phyloP scores from a whole-genome alignment of 1,140 invertebrate species.

The Drosophila kepulauana region DNA sequence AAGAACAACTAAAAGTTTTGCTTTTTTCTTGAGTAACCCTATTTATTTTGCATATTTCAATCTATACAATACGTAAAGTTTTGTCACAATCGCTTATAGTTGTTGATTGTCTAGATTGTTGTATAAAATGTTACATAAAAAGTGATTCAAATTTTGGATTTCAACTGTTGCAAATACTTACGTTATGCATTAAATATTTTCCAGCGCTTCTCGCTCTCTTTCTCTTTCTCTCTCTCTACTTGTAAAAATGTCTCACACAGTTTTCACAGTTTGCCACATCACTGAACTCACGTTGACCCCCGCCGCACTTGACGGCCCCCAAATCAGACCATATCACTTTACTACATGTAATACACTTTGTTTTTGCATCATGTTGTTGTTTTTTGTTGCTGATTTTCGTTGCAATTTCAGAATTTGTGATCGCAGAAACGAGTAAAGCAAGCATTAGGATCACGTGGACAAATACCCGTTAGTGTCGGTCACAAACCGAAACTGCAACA shows the following conservation, averaged over 20 bases:
- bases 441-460: constrained; percentile 12
- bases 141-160: not conserved
- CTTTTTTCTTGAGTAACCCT: not conserved
- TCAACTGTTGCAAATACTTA: constrained; percentile 18
- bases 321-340: constrained; percentile 2
- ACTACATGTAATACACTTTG: not conserved
- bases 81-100: constrained; percentile 6
- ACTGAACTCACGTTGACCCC: constrained; percentile 33
- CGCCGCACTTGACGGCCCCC: not conserved
- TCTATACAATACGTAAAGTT: not conserved
- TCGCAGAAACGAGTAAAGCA: constrained; percentile 84
- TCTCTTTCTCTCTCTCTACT: not conserved
- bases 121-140: not conserved
- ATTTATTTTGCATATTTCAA: not conserved
- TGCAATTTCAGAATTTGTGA: constrained; percentile 85
- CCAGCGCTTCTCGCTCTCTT: not conserved
- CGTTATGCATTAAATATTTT: not conserved
- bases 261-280: constrained; percentile 34
- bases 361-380: not conserved
- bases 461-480: constrained; percentile 85
- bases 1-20: not conserved
- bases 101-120: not conserved
- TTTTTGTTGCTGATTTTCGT: constrained; percentile 54
- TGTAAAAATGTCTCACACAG: constrained; percentile 44
- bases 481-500: constrained; percentile 84